Evolutionary conservation across 2,888 invertebrate genomes (phyloP).

Genomic region (Stenotaenia linearis): DNA sequence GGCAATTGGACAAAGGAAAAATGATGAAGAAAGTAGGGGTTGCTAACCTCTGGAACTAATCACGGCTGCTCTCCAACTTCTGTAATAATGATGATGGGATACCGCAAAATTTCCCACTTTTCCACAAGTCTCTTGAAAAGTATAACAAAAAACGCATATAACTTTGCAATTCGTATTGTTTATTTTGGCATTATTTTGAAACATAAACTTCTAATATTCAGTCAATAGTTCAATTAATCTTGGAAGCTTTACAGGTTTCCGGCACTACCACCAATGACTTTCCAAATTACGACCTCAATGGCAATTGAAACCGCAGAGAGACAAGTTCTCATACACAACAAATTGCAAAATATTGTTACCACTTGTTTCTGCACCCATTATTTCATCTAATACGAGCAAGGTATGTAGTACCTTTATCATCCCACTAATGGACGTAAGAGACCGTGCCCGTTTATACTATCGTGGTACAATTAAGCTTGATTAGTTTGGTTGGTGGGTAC

Average conservation of each 20-base stretch:
- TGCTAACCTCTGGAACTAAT: background rate
- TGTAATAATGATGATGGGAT: too few species aligned
- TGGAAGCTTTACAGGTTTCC: background rate
- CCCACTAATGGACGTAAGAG: background rate
- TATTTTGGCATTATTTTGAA: too few species aligned
- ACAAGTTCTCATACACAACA: background rate
- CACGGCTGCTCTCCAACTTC: background rate
- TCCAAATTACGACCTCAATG: background rate
- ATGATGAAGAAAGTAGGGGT: background rate
- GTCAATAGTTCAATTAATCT: background rate
- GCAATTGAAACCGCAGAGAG: background rate
- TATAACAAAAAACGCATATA: too few species aligned
- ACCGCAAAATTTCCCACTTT: too few species aligned
- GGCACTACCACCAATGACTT: background rate
- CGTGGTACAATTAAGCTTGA: background rate
- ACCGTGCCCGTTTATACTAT: background rate
- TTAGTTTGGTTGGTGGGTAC: constrained; percentile 1
- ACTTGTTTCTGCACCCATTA: background rate
- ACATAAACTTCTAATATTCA: background rate
- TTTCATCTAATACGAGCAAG: background rate
- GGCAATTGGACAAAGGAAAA: background rate
- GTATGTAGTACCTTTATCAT: background rate
- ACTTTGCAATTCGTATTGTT: too few species aligned
- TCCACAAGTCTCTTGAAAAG: too few species aligned
- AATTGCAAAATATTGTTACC: background rate